These are phyloP conservation scores for Philaethria dido DNA, from an alignment of 2,888 invertebrate species.

Conservation along the genomic window DNA sequence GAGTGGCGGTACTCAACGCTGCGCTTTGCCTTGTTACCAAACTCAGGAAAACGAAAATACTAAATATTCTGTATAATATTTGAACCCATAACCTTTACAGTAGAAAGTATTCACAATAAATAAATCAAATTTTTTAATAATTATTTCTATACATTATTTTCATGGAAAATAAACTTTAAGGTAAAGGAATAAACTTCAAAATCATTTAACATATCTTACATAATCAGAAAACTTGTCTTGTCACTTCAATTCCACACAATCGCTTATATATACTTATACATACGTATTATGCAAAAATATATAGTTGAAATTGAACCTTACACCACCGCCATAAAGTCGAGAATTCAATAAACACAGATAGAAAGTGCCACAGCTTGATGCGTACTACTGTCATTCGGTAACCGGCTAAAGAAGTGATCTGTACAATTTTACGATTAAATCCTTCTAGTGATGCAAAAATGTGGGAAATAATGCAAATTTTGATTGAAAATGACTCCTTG, in stretches of 20 bases:
- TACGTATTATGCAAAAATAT: neutral
- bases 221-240: slow-evolving; percentile 17
- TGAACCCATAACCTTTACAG: neutral
- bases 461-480: neutral
- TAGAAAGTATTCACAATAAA: slow-evolving; percentile 6
- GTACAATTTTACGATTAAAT: neutral
- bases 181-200: neutral
- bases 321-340: neutral
- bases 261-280: neutral
- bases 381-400: slow-evolving; percentile 5
- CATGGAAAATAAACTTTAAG: neutral
- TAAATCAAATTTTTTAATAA: neutral
- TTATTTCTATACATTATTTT: neutral
- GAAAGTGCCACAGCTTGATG: neutral
- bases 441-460: neutral
- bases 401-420: slow-evolving; percentile 12
- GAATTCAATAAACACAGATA: neutral
- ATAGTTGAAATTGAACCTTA: neutral
- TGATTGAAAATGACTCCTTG: neutral
- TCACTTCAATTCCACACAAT: slow-evolving; percentile 11
- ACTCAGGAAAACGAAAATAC: neutral
- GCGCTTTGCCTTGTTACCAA: no score
- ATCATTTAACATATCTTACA: neutral
- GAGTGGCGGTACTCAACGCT: no score
- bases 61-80: neutral